Conservation (phyloP, 2,797 vertebrate species). For the Microhierax caerulescens region DNA sequence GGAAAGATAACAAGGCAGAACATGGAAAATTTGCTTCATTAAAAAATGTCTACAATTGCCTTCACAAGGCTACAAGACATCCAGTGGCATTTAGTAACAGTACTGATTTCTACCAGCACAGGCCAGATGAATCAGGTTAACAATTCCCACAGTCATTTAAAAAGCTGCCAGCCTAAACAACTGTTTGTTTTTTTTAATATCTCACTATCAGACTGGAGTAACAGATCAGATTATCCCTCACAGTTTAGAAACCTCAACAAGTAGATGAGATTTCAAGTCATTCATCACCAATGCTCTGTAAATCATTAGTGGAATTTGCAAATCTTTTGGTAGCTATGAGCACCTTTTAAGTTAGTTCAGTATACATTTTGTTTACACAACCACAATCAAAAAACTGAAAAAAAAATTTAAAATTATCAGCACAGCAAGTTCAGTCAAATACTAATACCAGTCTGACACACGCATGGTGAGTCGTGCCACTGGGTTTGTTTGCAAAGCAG, state of each 20-base stretch:
- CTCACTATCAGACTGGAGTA: background rate
- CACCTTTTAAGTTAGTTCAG: background rate
- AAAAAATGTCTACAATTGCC: background rate
- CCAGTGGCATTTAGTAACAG: background rate
- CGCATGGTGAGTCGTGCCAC: rapidly evolving
- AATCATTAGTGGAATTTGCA: background rate
- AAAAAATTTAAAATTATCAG: background rate
- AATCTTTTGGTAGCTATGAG: background rate
- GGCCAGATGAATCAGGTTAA: background rate
- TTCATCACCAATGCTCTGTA: background rate
- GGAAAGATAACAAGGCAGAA: too few relatives aligned
- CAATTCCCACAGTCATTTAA: background rate
- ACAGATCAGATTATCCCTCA: background rate
- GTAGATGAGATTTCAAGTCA: background rate
- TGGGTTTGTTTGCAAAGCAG: background rate
- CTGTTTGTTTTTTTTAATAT: background rate
- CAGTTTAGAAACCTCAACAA: background rate
- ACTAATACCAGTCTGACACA: background rate
- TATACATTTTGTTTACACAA: background rate
- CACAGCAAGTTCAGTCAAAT: background rate
- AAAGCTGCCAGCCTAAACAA: background rate
- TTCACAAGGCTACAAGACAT: background rate
- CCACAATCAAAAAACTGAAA: background rate
- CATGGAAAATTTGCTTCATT: background rate
- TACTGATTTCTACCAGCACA: background rate